These are phyloP conservation scores for Calephelis nemesis DNA, from an alignment of 1,140 invertebrate species.

Conservation along the genomic window DNA sequence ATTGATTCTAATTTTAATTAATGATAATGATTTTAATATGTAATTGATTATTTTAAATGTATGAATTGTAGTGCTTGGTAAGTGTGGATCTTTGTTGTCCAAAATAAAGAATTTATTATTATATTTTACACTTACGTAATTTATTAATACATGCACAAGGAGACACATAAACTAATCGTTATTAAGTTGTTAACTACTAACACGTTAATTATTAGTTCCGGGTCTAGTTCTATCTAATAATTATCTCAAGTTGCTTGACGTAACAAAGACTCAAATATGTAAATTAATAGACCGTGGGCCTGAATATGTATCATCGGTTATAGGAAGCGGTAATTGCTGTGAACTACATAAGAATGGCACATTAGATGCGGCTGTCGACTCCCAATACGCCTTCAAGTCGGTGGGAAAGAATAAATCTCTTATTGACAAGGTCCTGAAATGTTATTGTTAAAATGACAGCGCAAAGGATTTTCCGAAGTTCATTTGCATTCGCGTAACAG, in stretches of 20 bases:
- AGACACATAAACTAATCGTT: neutral
- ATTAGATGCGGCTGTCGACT: conserved; percentile 43
- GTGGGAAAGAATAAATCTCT: conserved; percentile 14
- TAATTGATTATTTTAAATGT: no score
- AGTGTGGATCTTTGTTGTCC: no score
- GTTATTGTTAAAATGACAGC: conserved; percentile 15
- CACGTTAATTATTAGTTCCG: neutral
- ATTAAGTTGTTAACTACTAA: no score
- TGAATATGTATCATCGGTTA: conserved; percentile 29
- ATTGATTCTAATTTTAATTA: no score
- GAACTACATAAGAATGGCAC: conserved; percentile 45
- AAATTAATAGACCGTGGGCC: conserved; percentile 2
- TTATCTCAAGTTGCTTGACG: neutral
- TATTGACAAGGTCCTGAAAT: conserved; percentile 6
- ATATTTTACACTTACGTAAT: no score
- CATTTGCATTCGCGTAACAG: conserved; percentile 1
- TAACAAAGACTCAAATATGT: conserved; percentile 8
- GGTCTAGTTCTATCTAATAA: neutral
- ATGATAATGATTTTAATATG: no score
- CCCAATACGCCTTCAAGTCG: neutral
- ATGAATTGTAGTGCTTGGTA: no score
- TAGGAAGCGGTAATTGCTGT: conserved; percentile 49
- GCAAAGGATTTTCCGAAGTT: conserved; percentile 3
- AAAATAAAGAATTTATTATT: no score
- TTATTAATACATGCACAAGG: neutral